Base-by-base conservation (phyloP, 2,888 invertebrate genomes). In the Aleiodes alternator region DNA sequence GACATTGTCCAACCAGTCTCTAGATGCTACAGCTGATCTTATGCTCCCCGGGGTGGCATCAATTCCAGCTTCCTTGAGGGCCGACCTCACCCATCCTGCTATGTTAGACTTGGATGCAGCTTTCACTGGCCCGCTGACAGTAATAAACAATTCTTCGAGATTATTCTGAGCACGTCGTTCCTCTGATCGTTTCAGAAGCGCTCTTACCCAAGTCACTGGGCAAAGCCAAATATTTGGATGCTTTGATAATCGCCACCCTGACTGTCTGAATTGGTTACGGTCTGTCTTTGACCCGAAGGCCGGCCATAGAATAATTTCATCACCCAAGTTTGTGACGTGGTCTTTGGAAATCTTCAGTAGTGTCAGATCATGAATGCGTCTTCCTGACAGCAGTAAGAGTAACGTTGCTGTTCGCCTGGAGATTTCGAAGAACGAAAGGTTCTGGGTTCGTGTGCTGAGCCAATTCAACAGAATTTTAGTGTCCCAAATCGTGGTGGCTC, bases 261-360 rank as follows among this genome's bases (percentile, higher is more conserved):
- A 81, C 72, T 79, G 78, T 14, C 80, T 74, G 48, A 79, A 80
- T 38, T 38, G 38, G 38, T 38, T 38, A 0, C 38, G 38, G 38
- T 38, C 38, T 38, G 38, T 38, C 38, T 38, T 3, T 53, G 61
- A 72, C 3, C 77, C 80, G 69, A 80, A 79, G 4, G 53, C 70
- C 29, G 79, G 80, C 79, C 78, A 81, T 14, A 80, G 51, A 38
- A 80, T 75, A 43, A 81, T 77, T 57, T 80, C 80, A 14, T 81
- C 61, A 6, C 76, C 70, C 53, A 72, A 9, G n/a, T 78, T 71
- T 7, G 14, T 38, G 0, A 80, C 48, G 53, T 73, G 69, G 16
- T 79, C 31, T 38, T 68, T 56, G 14, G 78, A 79, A n/a, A 75
- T 76, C 57, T 69, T 80, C 4, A 82, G 57, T 0, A 82, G 57